Evolutionary conservation across 2,888 invertebrate species (phyloP).

Genomic region (Pemphredon lugubris): DNA sequence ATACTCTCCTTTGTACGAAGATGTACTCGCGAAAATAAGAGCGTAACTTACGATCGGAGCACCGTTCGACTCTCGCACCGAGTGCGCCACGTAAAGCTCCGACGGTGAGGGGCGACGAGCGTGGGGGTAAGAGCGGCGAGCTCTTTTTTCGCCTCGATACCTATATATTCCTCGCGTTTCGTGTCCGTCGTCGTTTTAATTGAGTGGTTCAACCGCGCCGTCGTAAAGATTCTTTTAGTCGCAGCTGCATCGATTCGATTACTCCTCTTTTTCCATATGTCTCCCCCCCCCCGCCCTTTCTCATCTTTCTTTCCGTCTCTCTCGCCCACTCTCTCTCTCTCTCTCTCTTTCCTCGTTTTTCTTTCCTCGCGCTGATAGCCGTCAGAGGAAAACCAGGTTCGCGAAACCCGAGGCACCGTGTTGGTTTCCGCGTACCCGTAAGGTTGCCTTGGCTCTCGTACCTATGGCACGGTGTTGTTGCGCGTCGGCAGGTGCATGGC

Average conservation of each 20-base stretch:
- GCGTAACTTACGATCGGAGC: conserved; percentile 54
- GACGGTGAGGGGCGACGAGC: too few species aligned
- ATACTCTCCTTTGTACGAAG: conserved; percentile 39
- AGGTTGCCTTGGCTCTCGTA: conserved; percentile 18
- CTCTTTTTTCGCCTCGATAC: conserved; percentile 21
- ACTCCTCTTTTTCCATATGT: conserved; percentile 9
- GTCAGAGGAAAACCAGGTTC: conserved; percentile 63
- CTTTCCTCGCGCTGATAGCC: conserved; percentile 33
- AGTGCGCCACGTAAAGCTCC: background rate
- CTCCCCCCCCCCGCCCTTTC: background rate
- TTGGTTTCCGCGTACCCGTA: conserved; percentile 54
- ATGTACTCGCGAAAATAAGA: conserved; percentile 60
- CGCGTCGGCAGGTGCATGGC: conserved; percentile 71
- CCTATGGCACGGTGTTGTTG: background rate
- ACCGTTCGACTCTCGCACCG: conserved; percentile 18
- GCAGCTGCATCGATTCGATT: conserved; percentile 55
- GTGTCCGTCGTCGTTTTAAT: conserved; percentile 56
- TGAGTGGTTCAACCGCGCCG: conserved; percentile 63
- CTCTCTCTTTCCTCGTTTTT: background rate
- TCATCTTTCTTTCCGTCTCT: background rate
- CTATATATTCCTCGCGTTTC: conserved; percentile 28
- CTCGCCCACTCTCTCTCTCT: background rate
- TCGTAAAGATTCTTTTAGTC: conserved; percentile 61
- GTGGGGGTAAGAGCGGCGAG: conserved; percentile 4
- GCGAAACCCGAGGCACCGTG: conserved; percentile 57